A percentile compares a stretch with the other conserved stretches of the same genome.
These are phyloP conservation scores for Trilocha varians DNA, from an alignment of 2,888 invertebrate species.

Conservation along the genomic window DNA sequence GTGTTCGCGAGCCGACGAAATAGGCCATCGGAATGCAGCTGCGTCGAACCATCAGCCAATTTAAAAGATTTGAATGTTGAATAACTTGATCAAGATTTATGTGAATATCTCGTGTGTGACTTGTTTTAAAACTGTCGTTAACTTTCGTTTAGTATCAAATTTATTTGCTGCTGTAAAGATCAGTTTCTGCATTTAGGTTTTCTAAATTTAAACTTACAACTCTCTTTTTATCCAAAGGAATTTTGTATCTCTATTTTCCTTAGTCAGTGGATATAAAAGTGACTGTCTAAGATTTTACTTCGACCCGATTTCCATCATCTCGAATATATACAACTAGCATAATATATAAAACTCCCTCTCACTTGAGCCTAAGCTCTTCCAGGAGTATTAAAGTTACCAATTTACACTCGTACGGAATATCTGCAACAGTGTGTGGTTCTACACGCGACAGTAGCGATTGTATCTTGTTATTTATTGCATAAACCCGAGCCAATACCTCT, in stretches of 20 bases:
- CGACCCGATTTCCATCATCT: neutral
- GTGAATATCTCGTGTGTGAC: neutral
- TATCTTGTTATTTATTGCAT: conserved; percentile 53
- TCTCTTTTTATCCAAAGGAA: no score
- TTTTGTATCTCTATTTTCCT: no score
- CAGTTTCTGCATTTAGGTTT: no score
- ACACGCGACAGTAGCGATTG: conserved; percentile 32
- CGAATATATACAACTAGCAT: neutral
- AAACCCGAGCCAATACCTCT: conserved; percentile 50
- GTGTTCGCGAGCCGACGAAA: neutral
- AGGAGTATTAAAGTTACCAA: neutral
- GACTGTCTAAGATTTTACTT: no score
- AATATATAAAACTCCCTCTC: neutral
- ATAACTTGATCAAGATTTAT: neutral
- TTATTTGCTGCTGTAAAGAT: no score
- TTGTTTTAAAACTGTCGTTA: neutral
- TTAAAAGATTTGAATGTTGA: neutral
- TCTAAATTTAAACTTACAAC: no score
- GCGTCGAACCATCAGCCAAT: neutral
- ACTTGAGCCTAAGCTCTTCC: neutral
- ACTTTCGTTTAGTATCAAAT: no score
- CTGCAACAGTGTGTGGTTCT: conserved; percentile 11
- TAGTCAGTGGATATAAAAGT: no score
- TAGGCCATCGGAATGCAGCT: neutral
- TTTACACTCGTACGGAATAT: neutral